phyloP scores from a whole-genome alignment of 2,888 invertebrate species.

The Yponomeuta sedellus region DNA sequence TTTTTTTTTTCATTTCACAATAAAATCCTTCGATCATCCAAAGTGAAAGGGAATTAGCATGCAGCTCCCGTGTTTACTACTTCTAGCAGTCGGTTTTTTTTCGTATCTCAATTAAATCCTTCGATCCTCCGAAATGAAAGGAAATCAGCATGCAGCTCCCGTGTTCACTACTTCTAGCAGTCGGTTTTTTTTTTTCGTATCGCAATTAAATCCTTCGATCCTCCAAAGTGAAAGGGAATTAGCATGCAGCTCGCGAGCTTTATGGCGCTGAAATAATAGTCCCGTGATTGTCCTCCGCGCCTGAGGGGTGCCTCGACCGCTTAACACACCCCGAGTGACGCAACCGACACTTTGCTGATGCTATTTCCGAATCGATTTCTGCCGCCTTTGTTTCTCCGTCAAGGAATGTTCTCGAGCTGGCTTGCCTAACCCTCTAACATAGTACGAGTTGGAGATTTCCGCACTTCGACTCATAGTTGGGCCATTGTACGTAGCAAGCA shows the following conservation, averaged over 20 bases:
- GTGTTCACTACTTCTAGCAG: too few relatives aligned
- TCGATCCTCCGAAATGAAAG: too few relatives aligned
- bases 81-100: too few relatives aligned
- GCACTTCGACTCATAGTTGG: neutral
- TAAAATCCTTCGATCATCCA: too few relatives aligned
- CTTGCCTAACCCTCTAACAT: neutral
- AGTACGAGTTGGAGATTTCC: too few relatives aligned
- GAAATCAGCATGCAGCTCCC: too few relatives aligned
- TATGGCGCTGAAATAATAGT: constrained; percentile 24
- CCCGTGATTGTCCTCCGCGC: constrained; percentile 16
- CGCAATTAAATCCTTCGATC: constrained; percentile 18
- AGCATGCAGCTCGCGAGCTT: constrained; percentile 23
- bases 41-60: too few relatives aligned
- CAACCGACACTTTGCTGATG: constrained; percentile 12
- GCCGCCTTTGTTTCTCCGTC: constrained; percentile 20
- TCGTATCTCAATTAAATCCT: too few relatives aligned
- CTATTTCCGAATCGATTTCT: constrained; percentile 21
- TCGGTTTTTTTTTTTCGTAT: too few relatives aligned
- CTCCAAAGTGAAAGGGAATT: constrained; percentile 26
- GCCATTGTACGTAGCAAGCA: neutral
- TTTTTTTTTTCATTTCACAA: too few relatives aligned
- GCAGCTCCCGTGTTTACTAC: too few relatives aligned
- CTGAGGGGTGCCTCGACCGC: neutral
- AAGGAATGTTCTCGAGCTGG: neutral
- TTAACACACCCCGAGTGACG: constrained; percentile 6